These are phyloP conservation scores for Pseudochirops cupreus DNA, from an alignment of 2,797 vertebrate genomes.

Conservation along the genomic window DNA sequence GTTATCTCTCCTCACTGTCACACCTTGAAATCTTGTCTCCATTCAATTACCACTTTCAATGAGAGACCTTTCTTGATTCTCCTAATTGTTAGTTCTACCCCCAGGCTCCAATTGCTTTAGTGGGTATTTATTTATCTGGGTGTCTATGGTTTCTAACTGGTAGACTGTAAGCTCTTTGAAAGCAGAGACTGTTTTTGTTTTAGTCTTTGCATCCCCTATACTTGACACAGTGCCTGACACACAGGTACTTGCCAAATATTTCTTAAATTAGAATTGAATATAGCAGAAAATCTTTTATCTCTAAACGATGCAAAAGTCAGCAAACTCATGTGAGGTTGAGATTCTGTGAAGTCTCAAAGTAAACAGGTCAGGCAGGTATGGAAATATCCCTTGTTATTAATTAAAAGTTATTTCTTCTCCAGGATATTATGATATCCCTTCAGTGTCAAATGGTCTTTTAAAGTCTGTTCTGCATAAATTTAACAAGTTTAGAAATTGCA, in stretches of 20 bases:
- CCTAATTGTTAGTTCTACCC: not conserved
- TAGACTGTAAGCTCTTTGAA: not conserved
- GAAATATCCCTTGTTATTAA: not conserved
- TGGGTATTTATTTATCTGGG: not conserved
- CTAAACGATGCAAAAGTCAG: not conserved
- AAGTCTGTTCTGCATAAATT: not conserved
- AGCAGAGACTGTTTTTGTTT: not conserved
- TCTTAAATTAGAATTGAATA: not conserved
- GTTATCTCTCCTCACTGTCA: not conserved
- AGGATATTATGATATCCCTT: not conserved
- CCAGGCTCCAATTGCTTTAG: not conserved
- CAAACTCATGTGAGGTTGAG: not conserved
- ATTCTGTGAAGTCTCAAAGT: slow-evolving; percentile 29
- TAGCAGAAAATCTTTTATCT: not conserved
- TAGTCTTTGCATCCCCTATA: not conserved
- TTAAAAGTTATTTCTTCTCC: not conserved
- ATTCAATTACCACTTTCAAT: not conserved
- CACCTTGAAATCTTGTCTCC: not conserved
- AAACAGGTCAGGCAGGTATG: not conserved
- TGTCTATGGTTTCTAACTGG: not conserved
- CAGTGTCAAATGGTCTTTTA: slow-evolving; percentile 3
- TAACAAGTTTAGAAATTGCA: not conserved
- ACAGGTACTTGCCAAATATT: not conserved
- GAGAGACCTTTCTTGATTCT: not conserved
- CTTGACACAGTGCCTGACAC: not conserved